Evolutionary conservation across 2,797 vertebrate species (phyloP).

Genomic region (Alosa sapidissima): DNA sequence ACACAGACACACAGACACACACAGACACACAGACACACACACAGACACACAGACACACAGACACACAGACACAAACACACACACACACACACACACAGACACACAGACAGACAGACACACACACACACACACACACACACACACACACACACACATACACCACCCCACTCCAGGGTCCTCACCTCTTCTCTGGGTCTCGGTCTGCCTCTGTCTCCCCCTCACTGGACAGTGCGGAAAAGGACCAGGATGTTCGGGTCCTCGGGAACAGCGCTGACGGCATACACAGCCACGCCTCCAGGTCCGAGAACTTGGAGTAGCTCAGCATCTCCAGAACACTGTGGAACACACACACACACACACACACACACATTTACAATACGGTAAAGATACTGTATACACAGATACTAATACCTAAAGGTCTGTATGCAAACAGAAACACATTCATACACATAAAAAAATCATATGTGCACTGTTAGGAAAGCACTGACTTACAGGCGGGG

Average conservation of each 20-base stretch:
- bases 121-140: constrained; percentile 9
- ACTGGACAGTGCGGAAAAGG: not conserved
- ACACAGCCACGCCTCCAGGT: constrained; percentile 80
- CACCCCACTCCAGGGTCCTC: not conserved
- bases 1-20: too few species aligned
- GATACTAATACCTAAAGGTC: not conserved
- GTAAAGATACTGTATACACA: not conserved
- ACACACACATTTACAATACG: not conserved
- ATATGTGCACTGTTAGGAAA: too few species aligned
- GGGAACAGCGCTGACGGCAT: constrained; percentile 76
- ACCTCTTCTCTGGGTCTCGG: not conserved
- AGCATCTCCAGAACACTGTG: constrained; percentile 71
- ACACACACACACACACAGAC: not conserved
- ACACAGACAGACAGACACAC: not conserved
- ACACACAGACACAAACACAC: not conserved
- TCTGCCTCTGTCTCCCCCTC: not conserved
- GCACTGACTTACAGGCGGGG: too few species aligned
- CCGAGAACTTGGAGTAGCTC: constrained; percentile 77
- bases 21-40: too few species aligned
- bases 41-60: not conserved
- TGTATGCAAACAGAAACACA: not conserved
- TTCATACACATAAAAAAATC: not conserved
- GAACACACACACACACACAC: constrained; percentile 1
- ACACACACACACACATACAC: constrained; percentile 5
- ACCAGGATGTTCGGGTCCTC: constrained; percentile 36